phyloP scores from a whole-genome alignment of 2,797 vertebrate genomes.

The Anolis apletophallus region DNA sequence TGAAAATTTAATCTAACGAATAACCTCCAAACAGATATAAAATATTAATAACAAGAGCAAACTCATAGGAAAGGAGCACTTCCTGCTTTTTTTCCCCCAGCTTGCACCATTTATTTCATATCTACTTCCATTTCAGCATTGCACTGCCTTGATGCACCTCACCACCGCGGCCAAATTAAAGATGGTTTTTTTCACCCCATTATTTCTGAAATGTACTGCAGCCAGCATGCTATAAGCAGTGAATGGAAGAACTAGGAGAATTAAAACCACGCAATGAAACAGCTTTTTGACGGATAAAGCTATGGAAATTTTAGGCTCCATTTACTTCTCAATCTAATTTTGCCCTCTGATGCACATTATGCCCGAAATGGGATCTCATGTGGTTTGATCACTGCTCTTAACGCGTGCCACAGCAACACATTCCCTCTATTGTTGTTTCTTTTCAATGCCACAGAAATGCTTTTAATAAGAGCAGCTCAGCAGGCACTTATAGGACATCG shows the following conservation, averaged over 20 bases:
- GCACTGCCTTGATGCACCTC: conserved; percentile 50
- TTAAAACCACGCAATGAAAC: conserved; percentile 82
- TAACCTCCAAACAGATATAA: conserved; percentile 41
- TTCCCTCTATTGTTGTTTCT: conserved; percentile 74
- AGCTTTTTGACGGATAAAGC: conserved; percentile 84
- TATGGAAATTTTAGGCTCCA: conserved; percentile 87
- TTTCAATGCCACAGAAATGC: conserved; percentile 65
- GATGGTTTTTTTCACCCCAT: conserved; percentile 49
- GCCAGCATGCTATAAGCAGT: conserved; percentile 63
- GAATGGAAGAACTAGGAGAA: conserved; percentile 77
- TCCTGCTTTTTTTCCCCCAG: conserved; percentile 19
- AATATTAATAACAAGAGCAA: conserved; percentile 39
- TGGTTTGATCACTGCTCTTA: conserved; percentile 80
- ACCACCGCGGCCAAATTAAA: conserved; percentile 56
- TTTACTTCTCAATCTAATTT: conserved; percentile 90
- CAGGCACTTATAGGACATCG: conserved; percentile 66
- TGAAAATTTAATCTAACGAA: conserved; percentile 36
- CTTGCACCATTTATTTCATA: conserved; percentile 25
- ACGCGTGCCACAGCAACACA: conserved; percentile 78
- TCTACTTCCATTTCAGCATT: conserved; percentile 22
- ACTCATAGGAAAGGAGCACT: conserved; percentile 18
- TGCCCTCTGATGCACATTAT: conserved; percentile 87
- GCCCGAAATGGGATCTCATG: conserved; percentile 85
- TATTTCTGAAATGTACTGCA: conserved; percentile 73
- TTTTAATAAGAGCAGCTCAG: conserved; percentile 76